Conservation (phyloP, 2,113 vertebrate genomes). For the Siphamia tubifer region DNA sequence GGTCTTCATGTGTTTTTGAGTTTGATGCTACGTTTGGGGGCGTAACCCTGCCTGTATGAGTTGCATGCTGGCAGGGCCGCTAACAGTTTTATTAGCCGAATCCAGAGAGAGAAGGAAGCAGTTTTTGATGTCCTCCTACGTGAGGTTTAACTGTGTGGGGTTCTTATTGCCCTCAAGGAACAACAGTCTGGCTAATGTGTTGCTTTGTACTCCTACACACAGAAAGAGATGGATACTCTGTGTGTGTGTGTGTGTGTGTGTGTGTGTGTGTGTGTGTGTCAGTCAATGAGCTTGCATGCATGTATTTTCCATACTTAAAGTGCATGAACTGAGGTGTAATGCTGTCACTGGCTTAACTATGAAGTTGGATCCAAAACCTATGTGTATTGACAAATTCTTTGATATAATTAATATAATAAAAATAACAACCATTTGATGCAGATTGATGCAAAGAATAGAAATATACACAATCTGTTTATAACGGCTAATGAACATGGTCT, state of each 20-base stretch:
- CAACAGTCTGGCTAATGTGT: slow-evolving; percentile 69
- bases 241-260: neutral
- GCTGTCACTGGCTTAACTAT: too few species aligned
- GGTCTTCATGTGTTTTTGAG: slow-evolving; percentile 14
- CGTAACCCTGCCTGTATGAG: slow-evolving; percentile 24
- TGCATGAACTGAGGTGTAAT: slow-evolving; percentile 22
- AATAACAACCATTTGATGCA: too few species aligned
- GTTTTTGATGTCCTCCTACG: slow-evolving; percentile 72
- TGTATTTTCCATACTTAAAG: slow-evolving; percentile 27
- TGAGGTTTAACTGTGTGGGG: slow-evolving; percentile 65
- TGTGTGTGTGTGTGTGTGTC: slow-evolving; percentile 24
- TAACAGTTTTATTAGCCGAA: slow-evolving; percentile 66
- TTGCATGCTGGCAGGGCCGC: slow-evolving; percentile 45
- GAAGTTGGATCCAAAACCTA: slow-evolving; percentile 20
- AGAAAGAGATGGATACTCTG: slow-evolving; percentile 38
- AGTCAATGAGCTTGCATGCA: slow-evolving; percentile 7
- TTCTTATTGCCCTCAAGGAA: slow-evolving; percentile 69
- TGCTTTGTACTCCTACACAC: slow-evolving; percentile 72
- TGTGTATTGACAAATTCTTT: neutral
- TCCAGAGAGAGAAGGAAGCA: slow-evolving; percentile 51
- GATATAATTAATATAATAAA: too few species aligned
- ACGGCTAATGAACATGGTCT: too few species aligned
- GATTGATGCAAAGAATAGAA: too few species aligned
- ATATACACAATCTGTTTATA: too few species aligned
- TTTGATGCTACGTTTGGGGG: slow-evolving; percentile 17